Evolutionary conservation across 2,888 invertebrate species (phyloP).

Genomic region (Leptopilina drosophilae): DNA sequence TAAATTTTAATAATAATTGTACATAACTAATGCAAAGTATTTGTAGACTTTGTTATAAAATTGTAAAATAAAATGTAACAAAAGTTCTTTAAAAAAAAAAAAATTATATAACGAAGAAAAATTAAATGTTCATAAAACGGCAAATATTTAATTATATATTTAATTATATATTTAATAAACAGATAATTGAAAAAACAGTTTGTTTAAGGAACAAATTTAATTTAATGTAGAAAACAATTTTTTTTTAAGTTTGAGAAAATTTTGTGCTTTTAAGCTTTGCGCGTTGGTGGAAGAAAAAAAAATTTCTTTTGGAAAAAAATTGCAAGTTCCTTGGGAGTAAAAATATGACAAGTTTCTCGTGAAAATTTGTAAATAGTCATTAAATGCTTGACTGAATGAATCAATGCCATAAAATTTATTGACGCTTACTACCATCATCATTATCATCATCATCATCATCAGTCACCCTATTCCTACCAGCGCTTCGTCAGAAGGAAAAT

Average conservation of each 20-base stretch:
- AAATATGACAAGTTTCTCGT: neutral
- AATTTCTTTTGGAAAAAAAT: neutral
- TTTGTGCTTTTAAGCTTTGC: neutral
- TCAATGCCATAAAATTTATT: constrained; percentile 18
- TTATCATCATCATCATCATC: neutral
- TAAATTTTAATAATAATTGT: too few species aligned
- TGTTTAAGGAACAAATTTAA: neutral
- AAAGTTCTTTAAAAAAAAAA: too few species aligned
- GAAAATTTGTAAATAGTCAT: constrained; percentile 7
- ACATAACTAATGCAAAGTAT: too few species aligned
- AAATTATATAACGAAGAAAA: too few species aligned
- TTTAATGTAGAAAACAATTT: neutral
- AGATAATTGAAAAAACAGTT: too few species aligned
- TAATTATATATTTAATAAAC: too few species aligned
- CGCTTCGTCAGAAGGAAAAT: constrained; percentile 12
- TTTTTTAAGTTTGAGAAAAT: neutral
- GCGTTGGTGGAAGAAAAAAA: neutral
- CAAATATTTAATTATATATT: too few species aligned
- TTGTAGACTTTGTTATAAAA: too few species aligned
- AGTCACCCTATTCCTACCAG: constrained; percentile 17
- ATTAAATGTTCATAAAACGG: too few species aligned
- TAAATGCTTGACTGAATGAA: neutral
- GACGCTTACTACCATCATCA: constrained; percentile 12
- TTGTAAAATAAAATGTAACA: too few species aligned
- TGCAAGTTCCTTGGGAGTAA: neutral